These are phyloP conservation scores for Nothoprocta perdicaria DNA, from an alignment of 2,113 vertebrate species.

Conservation along the genomic window DNA sequence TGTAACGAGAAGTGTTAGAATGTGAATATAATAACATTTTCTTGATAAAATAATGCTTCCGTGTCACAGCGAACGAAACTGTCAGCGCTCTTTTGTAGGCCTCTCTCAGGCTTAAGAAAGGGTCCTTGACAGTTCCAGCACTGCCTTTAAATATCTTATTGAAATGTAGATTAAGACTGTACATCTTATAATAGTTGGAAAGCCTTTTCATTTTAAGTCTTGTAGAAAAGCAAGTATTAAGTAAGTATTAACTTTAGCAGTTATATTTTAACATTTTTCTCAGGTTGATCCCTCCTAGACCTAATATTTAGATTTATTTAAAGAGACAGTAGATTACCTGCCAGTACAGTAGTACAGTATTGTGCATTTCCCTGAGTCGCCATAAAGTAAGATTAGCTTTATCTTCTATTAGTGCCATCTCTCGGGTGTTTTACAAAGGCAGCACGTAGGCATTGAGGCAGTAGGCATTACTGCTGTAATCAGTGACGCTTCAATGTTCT, in stretches of 20 bases:
- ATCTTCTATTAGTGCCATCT: neutral
- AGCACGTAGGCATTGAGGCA: neutral
- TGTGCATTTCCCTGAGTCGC: constrained; percentile 29
- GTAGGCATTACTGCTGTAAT: neutral
- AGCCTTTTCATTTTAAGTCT: constrained; percentile 72
- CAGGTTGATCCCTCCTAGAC: constrained; percentile 64
- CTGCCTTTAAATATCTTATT: constrained; percentile 77
- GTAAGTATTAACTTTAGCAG: constrained; percentile 61
- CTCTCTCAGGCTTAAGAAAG: constrained; percentile 73
- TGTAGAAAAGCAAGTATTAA: constrained; percentile 74
- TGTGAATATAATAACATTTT: constrained; percentile 62
- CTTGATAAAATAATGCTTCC: constrained; percentile 70
- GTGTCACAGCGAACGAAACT: constrained; percentile 60
- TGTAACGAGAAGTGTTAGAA: constrained; percentile 4
- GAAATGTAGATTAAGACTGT: constrained; percentile 76
- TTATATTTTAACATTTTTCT: constrained; percentile 65
- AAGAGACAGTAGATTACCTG: constrained; percentile 68
- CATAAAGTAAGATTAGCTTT: constrained; percentile 41
- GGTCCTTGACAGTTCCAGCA: constrained; percentile 68
- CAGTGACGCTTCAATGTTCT: neutral
- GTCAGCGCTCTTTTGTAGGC: constrained; percentile 64
- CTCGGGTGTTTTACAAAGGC: neutral
- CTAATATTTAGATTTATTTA: constrained; percentile 71
- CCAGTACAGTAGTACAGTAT: neutral
- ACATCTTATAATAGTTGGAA: constrained; percentile 68